A percentile compares a stretch with the other conserved stretches of the same genome.
phyloP scores from a whole-genome alignment of 2,888 invertebrate species.

The Ochlodes sylvanus region DNA sequence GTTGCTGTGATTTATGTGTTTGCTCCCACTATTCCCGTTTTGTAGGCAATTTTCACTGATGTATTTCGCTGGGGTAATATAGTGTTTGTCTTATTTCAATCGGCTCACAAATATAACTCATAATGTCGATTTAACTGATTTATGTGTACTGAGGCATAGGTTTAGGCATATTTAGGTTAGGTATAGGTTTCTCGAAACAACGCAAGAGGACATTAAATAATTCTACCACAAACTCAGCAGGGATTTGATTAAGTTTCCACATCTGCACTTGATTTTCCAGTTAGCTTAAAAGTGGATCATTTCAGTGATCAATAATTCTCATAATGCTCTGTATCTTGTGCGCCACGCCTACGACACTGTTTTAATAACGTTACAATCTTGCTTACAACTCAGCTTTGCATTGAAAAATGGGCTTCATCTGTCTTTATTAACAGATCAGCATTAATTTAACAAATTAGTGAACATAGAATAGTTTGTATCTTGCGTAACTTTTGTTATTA shows the following conservation, averaged over 20 bases:
- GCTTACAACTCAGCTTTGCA: not conserved
- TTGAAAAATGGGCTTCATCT: constrained; percentile 9
- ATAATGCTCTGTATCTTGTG: constrained; percentile 1
- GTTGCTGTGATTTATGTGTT: too few species aligned
- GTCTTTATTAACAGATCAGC: constrained; percentile 16
- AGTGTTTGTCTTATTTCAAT: too few species aligned
- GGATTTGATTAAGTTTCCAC: not conserved
- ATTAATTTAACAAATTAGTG: constrained; percentile 4
- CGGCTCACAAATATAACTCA: too few species aligned
- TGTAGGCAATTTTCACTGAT: too few species aligned
- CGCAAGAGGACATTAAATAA: too few species aligned
- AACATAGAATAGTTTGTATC: not conserved
- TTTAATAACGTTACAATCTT: constrained; percentile 9
- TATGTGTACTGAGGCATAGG: too few species aligned
- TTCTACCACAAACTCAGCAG: too few species aligned
- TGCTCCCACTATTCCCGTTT: too few species aligned
- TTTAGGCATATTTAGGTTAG: too few species aligned
- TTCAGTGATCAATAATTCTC: constrained; percentile 48
- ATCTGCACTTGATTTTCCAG: constrained; percentile 47
- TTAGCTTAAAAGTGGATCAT: constrained; percentile 53
- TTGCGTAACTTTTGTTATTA: not conserved
- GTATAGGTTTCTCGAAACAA: too few species aligned
- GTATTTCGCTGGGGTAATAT: too few species aligned
- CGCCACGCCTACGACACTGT: constrained; percentile 15
- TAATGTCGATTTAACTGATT: too few species aligned